Conservation (phyloP, 2,797 vertebrate genomes). For the Acipenser oxyrinchus region DNA sequence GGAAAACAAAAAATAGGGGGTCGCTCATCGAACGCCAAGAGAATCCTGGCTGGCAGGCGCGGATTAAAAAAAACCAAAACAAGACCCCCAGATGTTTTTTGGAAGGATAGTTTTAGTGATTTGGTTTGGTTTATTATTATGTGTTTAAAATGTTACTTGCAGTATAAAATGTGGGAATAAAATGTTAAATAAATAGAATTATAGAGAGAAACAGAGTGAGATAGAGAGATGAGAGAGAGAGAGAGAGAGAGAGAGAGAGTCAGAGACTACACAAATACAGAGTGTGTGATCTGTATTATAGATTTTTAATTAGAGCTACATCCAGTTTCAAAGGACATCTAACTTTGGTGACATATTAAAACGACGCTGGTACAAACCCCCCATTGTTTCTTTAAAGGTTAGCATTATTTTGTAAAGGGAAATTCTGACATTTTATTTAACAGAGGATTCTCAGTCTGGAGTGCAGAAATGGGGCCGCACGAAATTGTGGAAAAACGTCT, state of each 20-base stretch:
- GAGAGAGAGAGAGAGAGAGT: neutral
- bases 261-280: neutral
- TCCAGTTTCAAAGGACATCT: neutral
- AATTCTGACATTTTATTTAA: conserved; percentile 3
- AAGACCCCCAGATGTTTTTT: too few relatives aligned
- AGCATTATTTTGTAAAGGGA: neutral
- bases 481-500: neutral
- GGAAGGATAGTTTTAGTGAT: too few relatives aligned
- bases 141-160: too few relatives aligned
- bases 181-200: too few relatives aligned
- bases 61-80: too few relatives aligned
- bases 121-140: too few relatives aligned
- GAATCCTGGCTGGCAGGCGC: too few relatives aligned
- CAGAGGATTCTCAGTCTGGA: neutral
- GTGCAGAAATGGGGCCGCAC: neutral
- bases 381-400: conserved; percentile 12
- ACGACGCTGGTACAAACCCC: neutral
- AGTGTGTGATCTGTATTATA: neutral
- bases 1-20: neutral
- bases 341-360: neutral
- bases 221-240: neutral
- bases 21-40: neutral
- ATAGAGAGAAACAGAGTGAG: neutral
- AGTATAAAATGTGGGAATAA: too few relatives aligned
- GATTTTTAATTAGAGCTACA: neutral